Evolutionary conservation across 1,140 invertebrate species (phyloP).

Genomic region (Zaprionus davidi): DNA sequence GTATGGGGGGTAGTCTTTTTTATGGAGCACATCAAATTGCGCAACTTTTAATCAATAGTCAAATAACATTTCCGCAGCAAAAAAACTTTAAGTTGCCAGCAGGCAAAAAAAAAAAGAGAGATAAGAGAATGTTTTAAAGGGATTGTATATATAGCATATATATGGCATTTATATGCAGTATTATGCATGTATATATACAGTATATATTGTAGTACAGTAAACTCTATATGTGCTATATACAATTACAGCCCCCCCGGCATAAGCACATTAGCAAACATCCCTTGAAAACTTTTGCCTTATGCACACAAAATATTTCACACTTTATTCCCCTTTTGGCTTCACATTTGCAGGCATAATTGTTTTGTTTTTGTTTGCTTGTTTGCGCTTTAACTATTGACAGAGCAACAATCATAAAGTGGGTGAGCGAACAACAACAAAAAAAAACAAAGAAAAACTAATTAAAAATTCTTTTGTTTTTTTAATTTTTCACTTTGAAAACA

Average conservation of each 20-base stretch:
- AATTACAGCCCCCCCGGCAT: neutral
- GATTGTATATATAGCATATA: neutral
- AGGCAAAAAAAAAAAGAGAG: neutral
- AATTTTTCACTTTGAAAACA: conserved; percentile 57
- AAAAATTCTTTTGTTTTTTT: conserved; percentile 70
- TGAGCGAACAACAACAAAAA: conserved; percentile 16
- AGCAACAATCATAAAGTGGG: conserved; percentile 27
- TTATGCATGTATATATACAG: neutral
- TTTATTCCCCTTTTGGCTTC: no score
- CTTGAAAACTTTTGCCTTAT: neutral
- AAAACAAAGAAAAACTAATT: conserved; percentile 64
- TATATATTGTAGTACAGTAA: no score
- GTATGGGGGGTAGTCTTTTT: conserved; percentile 9
- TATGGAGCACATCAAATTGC: conserved; percentile 49
- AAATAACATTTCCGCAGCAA: neutral
- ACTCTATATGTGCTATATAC: neutral
- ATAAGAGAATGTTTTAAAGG: neutral
- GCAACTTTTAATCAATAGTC: conserved; percentile 54
- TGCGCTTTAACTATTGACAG: conserved; percentile 29
- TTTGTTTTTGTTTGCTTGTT: conserved; percentile 40
- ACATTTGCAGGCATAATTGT: conserved; percentile 47
- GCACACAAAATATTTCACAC: neutral
- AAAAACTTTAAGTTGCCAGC: neutral
- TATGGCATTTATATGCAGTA: neutral
- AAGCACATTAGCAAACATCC: conserved; percentile 2